Percentiles rank a stretch among this genome's conserved stretches.
These are phyloP conservation scores for Myotis pilosus DNA, from an alignment of 2,797 vertebrate species.

Conservation along the genomic window DNA sequence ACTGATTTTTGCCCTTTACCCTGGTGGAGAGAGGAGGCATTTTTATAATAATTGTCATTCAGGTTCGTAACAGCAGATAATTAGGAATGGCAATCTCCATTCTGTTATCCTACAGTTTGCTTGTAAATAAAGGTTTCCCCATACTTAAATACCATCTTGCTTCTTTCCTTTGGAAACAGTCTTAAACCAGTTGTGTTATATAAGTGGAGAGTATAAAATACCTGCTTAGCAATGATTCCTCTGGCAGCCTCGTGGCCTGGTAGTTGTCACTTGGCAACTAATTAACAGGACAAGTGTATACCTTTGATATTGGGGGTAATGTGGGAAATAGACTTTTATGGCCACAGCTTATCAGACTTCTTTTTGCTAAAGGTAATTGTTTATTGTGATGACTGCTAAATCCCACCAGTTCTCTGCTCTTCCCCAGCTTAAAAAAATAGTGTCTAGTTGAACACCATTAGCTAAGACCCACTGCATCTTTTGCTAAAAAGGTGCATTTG, in stretches of 20 bases:
- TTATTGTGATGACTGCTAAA: background rate
- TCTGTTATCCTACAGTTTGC: background rate
- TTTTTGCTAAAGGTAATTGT: background rate
- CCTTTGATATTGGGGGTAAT: conserved; percentile 45
- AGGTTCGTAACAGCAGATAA: conserved; percentile 11
- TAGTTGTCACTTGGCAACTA: conserved; percentile 45
- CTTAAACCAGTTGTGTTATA: conserved; percentile 14
- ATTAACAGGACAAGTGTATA: conserved; percentile 45
- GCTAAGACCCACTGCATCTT: background rate
- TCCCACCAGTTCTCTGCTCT: background rate
- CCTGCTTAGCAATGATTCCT: conserved; percentile 49
- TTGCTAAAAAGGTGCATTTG: background rate
- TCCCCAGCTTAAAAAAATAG: background rate
- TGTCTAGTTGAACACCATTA: background rate
- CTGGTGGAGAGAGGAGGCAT: background rate
- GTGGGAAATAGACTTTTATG: conserved; percentile 51
- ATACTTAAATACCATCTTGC: background rate
- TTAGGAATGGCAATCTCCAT: conserved; percentile 8
- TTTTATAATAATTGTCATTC: background rate
- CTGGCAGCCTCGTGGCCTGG: background rate
- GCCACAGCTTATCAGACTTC: background rate
- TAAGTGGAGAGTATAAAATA: conserved; percentile 51
- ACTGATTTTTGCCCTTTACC: background rate
- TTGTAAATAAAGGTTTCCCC: background rate
- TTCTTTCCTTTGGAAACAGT: conserved; percentile 30